phyloP scores from a whole-genome alignment of 1,140 invertebrate species.

The Ips typographus region DNA sequence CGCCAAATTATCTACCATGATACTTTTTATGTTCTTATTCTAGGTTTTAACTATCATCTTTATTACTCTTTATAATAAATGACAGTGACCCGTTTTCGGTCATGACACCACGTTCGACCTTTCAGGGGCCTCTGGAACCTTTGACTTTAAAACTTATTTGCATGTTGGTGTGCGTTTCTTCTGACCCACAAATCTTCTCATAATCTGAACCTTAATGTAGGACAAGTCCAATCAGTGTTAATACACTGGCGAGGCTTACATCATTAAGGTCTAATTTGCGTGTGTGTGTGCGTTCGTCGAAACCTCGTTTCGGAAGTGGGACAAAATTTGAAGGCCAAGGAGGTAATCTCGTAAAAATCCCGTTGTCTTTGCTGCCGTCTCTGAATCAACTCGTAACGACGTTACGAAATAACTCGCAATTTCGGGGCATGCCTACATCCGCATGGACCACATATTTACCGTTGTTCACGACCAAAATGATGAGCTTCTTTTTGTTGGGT shows the following conservation, averaged over 20 bases:
- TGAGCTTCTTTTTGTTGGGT: no score
- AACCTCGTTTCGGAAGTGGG: constrained; percentile 20
- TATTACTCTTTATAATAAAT: no score
- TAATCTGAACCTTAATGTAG: no score
- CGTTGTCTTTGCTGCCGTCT: constrained; percentile 14
- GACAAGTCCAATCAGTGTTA: no score
- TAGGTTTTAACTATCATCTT: not conserved
- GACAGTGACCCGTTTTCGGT: no score
- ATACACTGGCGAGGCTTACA: no score
- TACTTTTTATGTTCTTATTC: not conserved
- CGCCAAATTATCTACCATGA: no score
- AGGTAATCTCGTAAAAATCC: constrained; percentile 18
- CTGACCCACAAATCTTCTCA: no score
- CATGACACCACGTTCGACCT: no score
- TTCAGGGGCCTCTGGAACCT: no score
- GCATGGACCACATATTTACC: constrained; percentile 4
- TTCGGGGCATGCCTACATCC: not conserved
- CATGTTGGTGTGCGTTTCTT: no score
- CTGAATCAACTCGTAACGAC: constrained; percentile 12
- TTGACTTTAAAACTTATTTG: no score
- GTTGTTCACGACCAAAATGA: not conserved
- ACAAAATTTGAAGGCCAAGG: constrained; percentile 24
- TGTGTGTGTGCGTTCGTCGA: constrained; percentile 2
- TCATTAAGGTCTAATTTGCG: not conserved
- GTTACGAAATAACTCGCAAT: not conserved